Conservation (phyloP, 2,888 invertebrate genomes). For the Arrhopalites spinosus region DNA sequence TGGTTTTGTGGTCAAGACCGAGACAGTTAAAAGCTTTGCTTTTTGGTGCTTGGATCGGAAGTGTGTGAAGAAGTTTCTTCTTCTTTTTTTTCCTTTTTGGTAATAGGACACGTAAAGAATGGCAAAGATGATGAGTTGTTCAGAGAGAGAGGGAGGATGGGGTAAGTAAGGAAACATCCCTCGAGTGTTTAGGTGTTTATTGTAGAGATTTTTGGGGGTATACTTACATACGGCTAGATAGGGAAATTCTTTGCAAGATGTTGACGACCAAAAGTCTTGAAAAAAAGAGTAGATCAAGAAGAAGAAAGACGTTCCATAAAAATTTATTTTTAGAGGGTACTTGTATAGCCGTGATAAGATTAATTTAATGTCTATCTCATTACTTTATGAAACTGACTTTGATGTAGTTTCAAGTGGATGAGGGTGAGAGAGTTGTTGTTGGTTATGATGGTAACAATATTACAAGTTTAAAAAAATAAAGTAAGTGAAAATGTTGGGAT, state of each 20-base stretch:
- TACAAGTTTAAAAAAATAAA: too few relatives aligned
- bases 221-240: too few relatives aligned
- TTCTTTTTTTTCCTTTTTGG: slow-evolving; percentile 7
- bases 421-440: neutral
- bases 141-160: slow-evolving; percentile 15
- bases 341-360: slow-evolving; percentile 32
- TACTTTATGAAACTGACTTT: slow-evolving; percentile 52
- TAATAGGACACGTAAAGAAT: slow-evolving; percentile 38
- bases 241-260: slow-evolving; percentile 2
- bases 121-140: slow-evolving; percentile 14
- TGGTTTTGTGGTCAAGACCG: slow-evolving; percentile 52
- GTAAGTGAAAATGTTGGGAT: slow-evolving; percentile 5
- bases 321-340: slow-evolving; percentile 47
- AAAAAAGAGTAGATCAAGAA: neutral
- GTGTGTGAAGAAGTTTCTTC: slow-evolving; percentile 5
- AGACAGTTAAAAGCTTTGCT: slow-evolving; percentile 1
- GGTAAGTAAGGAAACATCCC: too few relatives aligned
- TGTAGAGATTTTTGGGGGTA: neutral
- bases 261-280: slow-evolving; percentile 5
- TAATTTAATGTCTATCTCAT: slow-evolving; percentile 47
- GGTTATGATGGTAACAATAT: neutral
- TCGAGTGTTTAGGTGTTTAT: neutral
- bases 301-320: slow-evolving; percentile 37
- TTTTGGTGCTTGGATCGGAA: neutral
- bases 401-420: slow-evolving; percentile 5